A percentile compares a stretch with the other conserved stretches of the same genome.
Evolutionary conservation across 2,888 invertebrate species (phyloP).

Genomic region (Campoletis raptor): DNA sequence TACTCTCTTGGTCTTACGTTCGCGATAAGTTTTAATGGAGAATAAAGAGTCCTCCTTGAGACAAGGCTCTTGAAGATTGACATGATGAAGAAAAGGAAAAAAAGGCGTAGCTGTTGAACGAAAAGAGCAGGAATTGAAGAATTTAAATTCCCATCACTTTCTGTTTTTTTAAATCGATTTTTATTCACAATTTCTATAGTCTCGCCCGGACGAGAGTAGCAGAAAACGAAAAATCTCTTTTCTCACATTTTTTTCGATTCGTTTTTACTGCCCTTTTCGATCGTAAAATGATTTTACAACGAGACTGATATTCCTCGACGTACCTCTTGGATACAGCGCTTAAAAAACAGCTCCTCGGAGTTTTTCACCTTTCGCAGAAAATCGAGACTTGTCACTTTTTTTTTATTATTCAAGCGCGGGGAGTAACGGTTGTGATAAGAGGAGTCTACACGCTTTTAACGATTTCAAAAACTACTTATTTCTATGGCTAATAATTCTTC

Average conservation of each 20-base stretch:
- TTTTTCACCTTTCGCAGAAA: slow-evolving; percentile 29
- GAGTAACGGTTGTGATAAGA: slow-evolving; percentile 7
- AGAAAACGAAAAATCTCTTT: not conserved
- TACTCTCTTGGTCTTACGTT: slow-evolving; percentile 21
- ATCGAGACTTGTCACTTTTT: slow-evolving; percentile 4
- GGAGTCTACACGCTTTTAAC: slow-evolving; percentile 41
- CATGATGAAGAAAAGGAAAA: slow-evolving; percentile 33
- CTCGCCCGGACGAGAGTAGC: slow-evolving; percentile 9
- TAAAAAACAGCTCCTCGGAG: not conserved
- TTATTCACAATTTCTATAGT: not conserved
- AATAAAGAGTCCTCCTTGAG: slow-evolving; percentile 45
- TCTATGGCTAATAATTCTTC: slow-evolving; percentile 23
- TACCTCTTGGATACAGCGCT: slow-evolving; percentile 38
- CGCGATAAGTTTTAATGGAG: slow-evolving; percentile 65
- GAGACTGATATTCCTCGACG: slow-evolving; percentile 45
- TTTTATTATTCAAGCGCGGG: not conserved
- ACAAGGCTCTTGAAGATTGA: slow-evolving; percentile 27
- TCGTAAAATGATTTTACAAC: slow-evolving; percentile 61
- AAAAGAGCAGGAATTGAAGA: not conserved
- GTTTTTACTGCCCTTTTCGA: slow-evolving; percentile 6
- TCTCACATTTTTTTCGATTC: slow-evolving; percentile 26
- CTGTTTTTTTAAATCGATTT: slow-evolving; percentile 13
- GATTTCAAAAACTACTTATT: slow-evolving; percentile 28
- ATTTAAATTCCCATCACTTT: slow-evolving; percentile 4
- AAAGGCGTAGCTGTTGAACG: not conserved